These are phyloP conservation scores for Amiota communis DNA, from an alignment of 2,888 invertebrate genomes.

Conservation along the genomic window DNA sequence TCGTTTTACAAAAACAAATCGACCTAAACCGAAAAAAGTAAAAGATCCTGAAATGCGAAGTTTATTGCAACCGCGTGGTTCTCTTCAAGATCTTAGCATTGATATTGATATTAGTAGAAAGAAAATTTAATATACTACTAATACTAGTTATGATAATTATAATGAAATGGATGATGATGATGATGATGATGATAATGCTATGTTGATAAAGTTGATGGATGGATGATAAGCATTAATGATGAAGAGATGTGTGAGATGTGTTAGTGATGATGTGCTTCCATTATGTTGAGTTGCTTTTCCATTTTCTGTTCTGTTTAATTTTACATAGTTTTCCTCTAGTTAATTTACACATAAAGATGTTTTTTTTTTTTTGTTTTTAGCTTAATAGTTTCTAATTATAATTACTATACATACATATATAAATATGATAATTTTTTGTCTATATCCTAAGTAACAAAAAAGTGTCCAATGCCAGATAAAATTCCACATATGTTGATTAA, in stretches of 20 bases:
- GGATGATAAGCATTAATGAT: too few species aligned
- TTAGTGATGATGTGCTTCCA: slow-evolving; percentile 30
- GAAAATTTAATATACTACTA: slow-evolving; percentile 58
- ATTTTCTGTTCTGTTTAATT: slow-evolving; percentile 23
- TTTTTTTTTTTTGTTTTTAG: slow-evolving; percentile 42
- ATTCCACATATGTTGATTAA: slow-evolving; percentile 38
- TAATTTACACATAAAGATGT: slow-evolving; percentile 20
- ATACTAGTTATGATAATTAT: neutral
- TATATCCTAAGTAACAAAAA: too few species aligned
- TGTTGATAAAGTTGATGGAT: neutral
- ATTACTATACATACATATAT: slow-evolving; percentile 53
- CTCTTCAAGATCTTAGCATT: slow-evolving; percentile 69
- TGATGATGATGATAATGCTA: neutral
- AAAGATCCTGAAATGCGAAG: slow-evolving; percentile 77
- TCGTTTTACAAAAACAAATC: slow-evolving; percentile 77
- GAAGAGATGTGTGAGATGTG: neutral
- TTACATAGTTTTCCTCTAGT: slow-evolving; percentile 34
- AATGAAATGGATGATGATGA: neutral
- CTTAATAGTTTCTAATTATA: slow-evolving; percentile 49
- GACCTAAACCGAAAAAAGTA: slow-evolving; percentile 76
- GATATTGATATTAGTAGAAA: slow-evolving; percentile 67
- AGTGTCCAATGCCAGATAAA: slow-evolving; percentile 26
- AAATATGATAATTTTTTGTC: too few species aligned
- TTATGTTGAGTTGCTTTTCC: slow-evolving; percentile 14
- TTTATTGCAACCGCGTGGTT: slow-evolving; percentile 73